A percentile compares a stretch with the other conserved stretches of the same genome.
phyloP scores from a whole-genome alignment of 2,888 invertebrate genomes.

The Machimus atricapillus region DNA sequence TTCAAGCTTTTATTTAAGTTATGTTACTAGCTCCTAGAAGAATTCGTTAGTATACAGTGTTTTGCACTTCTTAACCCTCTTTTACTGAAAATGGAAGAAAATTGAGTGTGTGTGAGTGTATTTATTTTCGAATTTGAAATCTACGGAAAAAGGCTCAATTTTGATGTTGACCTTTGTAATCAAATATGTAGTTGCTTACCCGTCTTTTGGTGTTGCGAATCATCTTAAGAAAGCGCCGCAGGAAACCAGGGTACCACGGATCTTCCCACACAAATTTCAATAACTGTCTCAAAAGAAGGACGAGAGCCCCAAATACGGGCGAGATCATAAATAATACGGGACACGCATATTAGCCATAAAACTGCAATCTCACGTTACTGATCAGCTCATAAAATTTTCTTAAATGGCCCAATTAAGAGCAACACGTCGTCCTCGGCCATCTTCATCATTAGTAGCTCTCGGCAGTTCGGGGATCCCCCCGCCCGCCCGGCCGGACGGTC shows the following conservation, averaged over 20 bases:
- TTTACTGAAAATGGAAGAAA: no score
- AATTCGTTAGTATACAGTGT: no score
- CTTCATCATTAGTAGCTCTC: constrained; percentile 41
- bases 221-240: not conserved
- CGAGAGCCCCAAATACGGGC: not conserved
- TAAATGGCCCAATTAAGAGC: constrained; percentile 47
- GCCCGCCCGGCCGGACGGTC: no score
- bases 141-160: no score
- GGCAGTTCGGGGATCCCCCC: not conserved
- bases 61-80: no score
- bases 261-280: constrained; percentile 37
- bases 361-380: constrained; percentile 45
- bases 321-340: constrained; percentile 27
- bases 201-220: not conserved
- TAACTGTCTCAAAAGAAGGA: not conserved
- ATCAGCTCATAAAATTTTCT: constrained; percentile 46
- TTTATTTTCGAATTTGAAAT: no score
- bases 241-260: not conserved
- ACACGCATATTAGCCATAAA: constrained; percentile 38
- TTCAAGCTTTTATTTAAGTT: no score
- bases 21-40: no score
- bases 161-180: no score
- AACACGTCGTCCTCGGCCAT: constrained; percentile 42
- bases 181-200: not conserved
- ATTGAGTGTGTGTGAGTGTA: no score